phyloP scores from a whole-genome alignment of 2,888 invertebrate species.

The Caenorhabditis angaria region DNA sequence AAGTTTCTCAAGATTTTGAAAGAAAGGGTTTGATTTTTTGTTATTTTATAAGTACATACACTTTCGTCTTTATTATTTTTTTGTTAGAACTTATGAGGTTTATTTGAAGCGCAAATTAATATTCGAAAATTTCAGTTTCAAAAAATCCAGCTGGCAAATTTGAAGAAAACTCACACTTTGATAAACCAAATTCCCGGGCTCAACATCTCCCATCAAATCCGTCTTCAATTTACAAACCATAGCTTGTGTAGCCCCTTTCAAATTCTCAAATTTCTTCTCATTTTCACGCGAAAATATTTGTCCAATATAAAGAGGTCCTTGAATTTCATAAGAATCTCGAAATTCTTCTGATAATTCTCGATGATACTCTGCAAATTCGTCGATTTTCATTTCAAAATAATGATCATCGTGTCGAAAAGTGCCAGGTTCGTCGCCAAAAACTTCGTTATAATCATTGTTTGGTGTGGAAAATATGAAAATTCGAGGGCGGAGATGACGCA shows the following conservation, averaged over 20 bases:
- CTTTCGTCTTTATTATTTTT: too few relatives aligned
- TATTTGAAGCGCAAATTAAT: too few relatives aligned
- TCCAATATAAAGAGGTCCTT: constrained; percentile 28
- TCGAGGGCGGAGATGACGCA: constrained; percentile 70
- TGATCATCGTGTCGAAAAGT: constrained; percentile 74
- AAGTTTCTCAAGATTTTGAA: too few relatives aligned
- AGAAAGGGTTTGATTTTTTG: too few relatives aligned
- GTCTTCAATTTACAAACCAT: neutral
- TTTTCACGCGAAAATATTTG: constrained; percentile 13
- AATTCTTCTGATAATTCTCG: constrained; percentile 11
- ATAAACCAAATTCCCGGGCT: neutral
- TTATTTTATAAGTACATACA: too few relatives aligned
- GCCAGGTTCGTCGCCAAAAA: constrained; percentile 39
- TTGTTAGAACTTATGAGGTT: too few relatives aligned
- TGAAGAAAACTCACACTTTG: neutral
- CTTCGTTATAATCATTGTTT: constrained; percentile 73
- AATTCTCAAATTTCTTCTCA: constrained; percentile 8
- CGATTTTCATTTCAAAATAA: constrained; percentile 74
- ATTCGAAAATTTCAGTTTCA: too few relatives aligned
- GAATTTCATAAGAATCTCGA: constrained; percentile 20
- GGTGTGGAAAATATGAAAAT: constrained; percentile 74
- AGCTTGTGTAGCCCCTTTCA: constrained; percentile 35
- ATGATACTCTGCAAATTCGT: constrained; percentile 72
- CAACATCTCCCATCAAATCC: neutral
- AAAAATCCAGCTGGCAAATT: constrained; percentile 6